A percentile compares a stretch with the other conserved stretches of the same genome.
These are phyloP conservation scores for Manis pentadactyla DNA, from an alignment of 2,797 vertebrate genomes.

Conservation along the genomic window DNA sequence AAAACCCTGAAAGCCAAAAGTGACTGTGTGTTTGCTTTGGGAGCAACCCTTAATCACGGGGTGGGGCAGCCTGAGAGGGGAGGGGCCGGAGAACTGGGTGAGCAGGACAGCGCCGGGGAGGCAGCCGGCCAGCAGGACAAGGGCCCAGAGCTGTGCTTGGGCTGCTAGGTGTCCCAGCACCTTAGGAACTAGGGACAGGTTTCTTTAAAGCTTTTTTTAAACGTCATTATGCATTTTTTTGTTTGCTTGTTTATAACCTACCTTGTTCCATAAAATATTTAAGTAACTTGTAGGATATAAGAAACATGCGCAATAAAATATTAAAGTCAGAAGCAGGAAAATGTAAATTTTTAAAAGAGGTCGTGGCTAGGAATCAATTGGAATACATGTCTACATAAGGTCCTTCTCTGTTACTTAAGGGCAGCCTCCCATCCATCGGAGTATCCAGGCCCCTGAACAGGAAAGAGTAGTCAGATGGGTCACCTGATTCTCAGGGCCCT, in stretches of 20 bases:
- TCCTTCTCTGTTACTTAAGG: background rate
- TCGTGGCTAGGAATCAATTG: background rate
- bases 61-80: background rate
- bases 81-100: background rate
- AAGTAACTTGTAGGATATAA: background rate
- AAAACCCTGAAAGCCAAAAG: background rate
- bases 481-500: background rate
- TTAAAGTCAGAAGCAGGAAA: background rate
- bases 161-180: background rate
- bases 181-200: background rate
- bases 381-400: background rate
- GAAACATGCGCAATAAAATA: background rate
- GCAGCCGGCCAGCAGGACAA: background rate
- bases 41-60: background rate
- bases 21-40: background rate
- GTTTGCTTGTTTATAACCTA: background rate
- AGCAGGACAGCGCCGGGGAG: background rate
- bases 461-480: background rate
- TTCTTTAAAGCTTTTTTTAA: background rate
- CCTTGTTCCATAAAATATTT: slow-evolving; percentile 31
- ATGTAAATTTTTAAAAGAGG: background rate
- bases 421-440: background rate
- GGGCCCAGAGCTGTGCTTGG: background rate
- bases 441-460: background rate
- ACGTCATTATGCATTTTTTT: background rate